A percentile compares a stretch with the other conserved stretches of the same genome.
Evolutionary conservation across 2,113 vertebrate genomes (phyloP).

Genomic region (Zeus faber): DNA sequence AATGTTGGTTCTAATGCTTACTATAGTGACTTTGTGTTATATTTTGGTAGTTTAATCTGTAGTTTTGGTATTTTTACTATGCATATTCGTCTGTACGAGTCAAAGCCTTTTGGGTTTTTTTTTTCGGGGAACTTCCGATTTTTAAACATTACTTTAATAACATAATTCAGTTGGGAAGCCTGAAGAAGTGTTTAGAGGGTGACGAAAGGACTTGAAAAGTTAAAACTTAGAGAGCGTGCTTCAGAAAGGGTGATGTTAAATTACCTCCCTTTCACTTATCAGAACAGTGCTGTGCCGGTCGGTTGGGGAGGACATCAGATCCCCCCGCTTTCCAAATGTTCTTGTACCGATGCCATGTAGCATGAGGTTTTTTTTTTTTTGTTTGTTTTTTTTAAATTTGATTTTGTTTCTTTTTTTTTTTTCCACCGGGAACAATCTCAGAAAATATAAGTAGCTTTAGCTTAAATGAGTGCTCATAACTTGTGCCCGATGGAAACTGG

Average conservation of each 20-base stretch:
- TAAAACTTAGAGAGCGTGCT: background rate
- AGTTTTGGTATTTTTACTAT: slow-evolving; percentile 67
- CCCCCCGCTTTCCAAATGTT: slow-evolving; percentile 30
- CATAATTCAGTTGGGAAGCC: slow-evolving; percentile 20
- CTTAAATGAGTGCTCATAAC: slow-evolving; percentile 29
- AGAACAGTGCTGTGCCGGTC: slow-evolving; percentile 32
- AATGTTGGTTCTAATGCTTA: slow-evolving; percentile 43
- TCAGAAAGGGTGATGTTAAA: slow-evolving; percentile 13
- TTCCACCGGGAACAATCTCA: slow-evolving; percentile 36
- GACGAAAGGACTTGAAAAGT: background rate
- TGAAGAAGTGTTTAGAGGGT: too few relatives aligned
- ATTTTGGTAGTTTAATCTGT: slow-evolving; percentile 49
- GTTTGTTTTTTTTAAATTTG: too few relatives aligned
- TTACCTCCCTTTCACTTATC: slow-evolving; percentile 28
- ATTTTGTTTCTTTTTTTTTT: too few relatives aligned
- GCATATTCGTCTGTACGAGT: slow-evolving; percentile 64
- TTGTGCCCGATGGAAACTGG: slow-evolving; percentile 28
- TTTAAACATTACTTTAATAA: too few relatives aligned
- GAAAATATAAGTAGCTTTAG: slow-evolving; percentile 39
- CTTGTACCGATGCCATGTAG: slow-evolving; percentile 47
- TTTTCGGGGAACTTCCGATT: background rate
- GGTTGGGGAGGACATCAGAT: too few relatives aligned
- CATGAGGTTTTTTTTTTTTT: slow-evolving; percentile 51
- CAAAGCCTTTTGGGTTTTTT: slow-evolving; percentile 34
- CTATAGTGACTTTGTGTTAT: slow-evolving; percentile 56